Evolutionary conservation across 2,888 invertebrate species (phyloP), one percentile per base, ranked within the genome.

Genomic region (Amblyjoppa proteus): DNA sequence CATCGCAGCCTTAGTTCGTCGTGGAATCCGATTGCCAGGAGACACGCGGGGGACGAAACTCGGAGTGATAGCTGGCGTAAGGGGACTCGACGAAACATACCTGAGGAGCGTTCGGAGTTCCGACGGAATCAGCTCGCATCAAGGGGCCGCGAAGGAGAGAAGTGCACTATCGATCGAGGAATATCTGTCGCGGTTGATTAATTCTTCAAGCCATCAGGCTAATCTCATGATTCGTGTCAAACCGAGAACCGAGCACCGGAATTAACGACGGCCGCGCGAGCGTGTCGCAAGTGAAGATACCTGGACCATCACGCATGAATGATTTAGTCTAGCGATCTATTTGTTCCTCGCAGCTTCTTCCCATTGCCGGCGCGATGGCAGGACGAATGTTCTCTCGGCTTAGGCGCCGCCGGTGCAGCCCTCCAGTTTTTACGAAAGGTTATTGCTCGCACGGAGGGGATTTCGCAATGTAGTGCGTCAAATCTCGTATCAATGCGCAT

Each of bases 151-250:
- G 64, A 58, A 58, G 6, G 58, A 58, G 64, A 74, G 49, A 13
- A 64, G 25, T 41, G 68, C 75, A 31, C 31, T 64, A 75, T 75
- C 75, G 75, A 75, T 64, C 64, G 45, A 16, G 25, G 64, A 75
- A 34, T 64, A 75, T 64, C 49, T 28, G 49, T 34, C 64, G 61
- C 31, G 61, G 41, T 75, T 61, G 41, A 45, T 64, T 64, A 64
- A 51, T 64, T 31, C 75, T 64, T 75, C 64, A 64, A 41, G 58
- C 49, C 11, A 28, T 31, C n/a, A 9, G 49, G 61, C 45, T 61
- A 9, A 58, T 58, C 49, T 34, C 61, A n/a, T n/a, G 7, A 75
- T 64, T 20, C 49, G 45, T 74, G 49, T 64, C 20, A 31, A 64
- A 28, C n/a, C 20, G 61, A 11, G 31, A 64, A 75, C 28, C 53